Percentiles rank a stretch among this genome's conserved stretches.
phyloP scores from a whole-genome alignment of 1,140 invertebrate species.

The Drosophila azteca region DNA sequence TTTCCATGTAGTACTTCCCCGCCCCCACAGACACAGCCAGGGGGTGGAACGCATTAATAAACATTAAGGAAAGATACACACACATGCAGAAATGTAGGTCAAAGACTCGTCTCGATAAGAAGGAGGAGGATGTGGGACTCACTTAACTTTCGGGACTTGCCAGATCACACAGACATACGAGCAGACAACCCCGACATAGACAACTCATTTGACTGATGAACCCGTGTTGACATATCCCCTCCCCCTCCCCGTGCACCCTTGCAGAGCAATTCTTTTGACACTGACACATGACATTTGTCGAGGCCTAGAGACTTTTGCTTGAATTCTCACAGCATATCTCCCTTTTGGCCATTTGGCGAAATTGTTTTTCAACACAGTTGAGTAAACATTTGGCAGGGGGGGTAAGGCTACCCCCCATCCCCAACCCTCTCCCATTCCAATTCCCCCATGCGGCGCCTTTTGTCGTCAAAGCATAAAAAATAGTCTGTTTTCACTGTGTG shows the following conservation, averaged over 20 bases:
- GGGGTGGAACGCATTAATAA: constrained; percentile 67
- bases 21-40: too few species aligned
- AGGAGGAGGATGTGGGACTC: constrained; percentile 48
- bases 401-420: too few species aligned
- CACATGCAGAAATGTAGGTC: constrained; percentile 57
- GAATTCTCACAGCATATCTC: constrained; percentile 12
- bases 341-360: constrained; percentile 65
- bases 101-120: constrained; percentile 11
- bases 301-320: constrained; percentile 29
- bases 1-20: constrained; percentile 26
- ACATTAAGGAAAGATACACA: constrained; percentile 56
- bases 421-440: too few species aligned
- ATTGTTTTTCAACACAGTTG: constrained; percentile 81
- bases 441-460: constrained; percentile 3
- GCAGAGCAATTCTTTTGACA: constrained; percentile 63
- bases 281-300: constrained; percentile 80
- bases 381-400: constrained; percentile 68
- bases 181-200: constrained; percentile 39
- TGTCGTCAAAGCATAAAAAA: constrained; percentile 51
- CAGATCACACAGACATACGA: constrained; percentile 5
- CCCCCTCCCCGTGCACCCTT: constrained; percentile 31
- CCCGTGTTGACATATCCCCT: constrained; percentile 76
- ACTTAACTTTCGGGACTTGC: constrained; percentile 63
- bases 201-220: constrained; percentile 82
- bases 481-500: constrained; percentile 30